These are phyloP conservation scores for Drosophila paracracens DNA, from an alignment of 2,888 invertebrate species.

Conservation along the genomic window DNA sequence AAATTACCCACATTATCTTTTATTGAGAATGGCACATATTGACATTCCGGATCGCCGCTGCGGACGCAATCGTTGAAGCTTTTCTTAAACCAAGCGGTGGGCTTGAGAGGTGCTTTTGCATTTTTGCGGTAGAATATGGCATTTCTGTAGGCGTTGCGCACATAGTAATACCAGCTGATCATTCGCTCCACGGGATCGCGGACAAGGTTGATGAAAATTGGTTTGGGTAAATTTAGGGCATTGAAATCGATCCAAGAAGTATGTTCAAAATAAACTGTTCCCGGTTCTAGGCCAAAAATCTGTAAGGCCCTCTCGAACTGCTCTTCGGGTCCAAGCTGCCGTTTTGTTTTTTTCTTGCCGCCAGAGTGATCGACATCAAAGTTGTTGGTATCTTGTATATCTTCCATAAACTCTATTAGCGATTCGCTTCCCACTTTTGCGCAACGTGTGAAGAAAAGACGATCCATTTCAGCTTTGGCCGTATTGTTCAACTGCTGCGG, in stretches of 20 bases:
- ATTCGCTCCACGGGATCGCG: conserved; percentile 95
- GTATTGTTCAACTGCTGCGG: conserved; percentile 89
- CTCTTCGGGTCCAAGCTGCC: conserved; percentile 87
- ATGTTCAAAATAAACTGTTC: conserved; percentile 93
- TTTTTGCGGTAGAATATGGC: conserved; percentile 93
- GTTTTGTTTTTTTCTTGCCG: conserved; percentile 29
- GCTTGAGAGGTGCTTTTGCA: conserved; percentile 87
- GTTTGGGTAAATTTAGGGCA: conserved; percentile 90
- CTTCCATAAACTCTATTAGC: conserved; percentile 88
- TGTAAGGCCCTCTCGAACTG: conserved; percentile 89
- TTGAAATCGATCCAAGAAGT: conserved; percentile 95
- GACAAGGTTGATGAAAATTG: conserved; percentile 94
- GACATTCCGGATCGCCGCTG: conserved; percentile 92
- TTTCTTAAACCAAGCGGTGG: conserved; percentile 84
- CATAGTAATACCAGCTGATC: conserved; percentile 96
- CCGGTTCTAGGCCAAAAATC: conserved; percentile 90
- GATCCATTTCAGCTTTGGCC: conserved; percentile 89
- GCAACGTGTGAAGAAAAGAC: conserved; percentile 95
- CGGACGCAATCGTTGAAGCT: conserved; percentile 94
- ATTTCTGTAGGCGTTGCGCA: conserved; percentile 88
- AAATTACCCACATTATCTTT: conserved; percentile 93
- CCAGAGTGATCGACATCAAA: conserved; percentile 87
- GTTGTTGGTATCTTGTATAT: conserved; percentile 82
- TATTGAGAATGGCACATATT: conserved; percentile 91
- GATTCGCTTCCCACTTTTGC: conserved; percentile 97